These are phyloP conservation scores for Chymomyza caudatula DNA, from an alignment of 2,888 invertebrate species.

Conservation along the genomic window DNA sequence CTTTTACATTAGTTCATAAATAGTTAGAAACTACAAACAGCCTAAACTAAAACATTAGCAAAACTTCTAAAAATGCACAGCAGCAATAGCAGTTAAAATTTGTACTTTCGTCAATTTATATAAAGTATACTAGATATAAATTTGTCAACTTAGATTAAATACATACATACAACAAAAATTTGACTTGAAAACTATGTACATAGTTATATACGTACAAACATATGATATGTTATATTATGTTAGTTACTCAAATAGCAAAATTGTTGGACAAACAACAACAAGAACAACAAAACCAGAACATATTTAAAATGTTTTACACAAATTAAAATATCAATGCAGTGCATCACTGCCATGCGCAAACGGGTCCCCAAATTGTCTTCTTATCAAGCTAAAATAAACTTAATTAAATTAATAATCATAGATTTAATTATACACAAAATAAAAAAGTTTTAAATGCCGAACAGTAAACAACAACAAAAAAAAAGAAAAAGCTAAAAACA, in stretches of 20 bases:
- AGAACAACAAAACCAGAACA: slow-evolving; percentile 8
- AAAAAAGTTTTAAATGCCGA: slow-evolving; percentile 13
- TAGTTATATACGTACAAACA: not conserved
- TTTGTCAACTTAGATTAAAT: slow-evolving; percentile 29
- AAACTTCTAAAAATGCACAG: slow-evolving; percentile 21
- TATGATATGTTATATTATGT: not conserved
- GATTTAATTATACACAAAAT: slow-evolving; percentile 10
- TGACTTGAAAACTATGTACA: slow-evolving; percentile 40
- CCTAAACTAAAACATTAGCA: slow-evolving; percentile 4
- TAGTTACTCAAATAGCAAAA: slow-evolving; percentile 33
- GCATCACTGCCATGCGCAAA: slow-evolving; percentile 69
- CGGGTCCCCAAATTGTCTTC: slow-evolving; percentile 62
- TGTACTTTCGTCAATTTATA: slow-evolving; percentile 50
- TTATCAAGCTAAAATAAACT: slow-evolving; percentile 32
- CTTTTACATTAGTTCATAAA: slow-evolving; percentile 66
- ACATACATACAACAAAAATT: slow-evolving; percentile 32
- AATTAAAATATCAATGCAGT: slow-evolving; percentile 62
- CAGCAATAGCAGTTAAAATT: slow-evolving; percentile 23
- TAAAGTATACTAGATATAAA: slow-evolving; percentile 33
- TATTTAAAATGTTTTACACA: slow-evolving; percentile 28
- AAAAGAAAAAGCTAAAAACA: not conserved
- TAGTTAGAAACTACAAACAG: not conserved
- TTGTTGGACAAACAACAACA: not conserved
- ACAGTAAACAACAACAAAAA: not conserved
- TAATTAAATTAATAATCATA: slow-evolving; percentile 4